Evolutionary conservation across 2,888 invertebrate genomes (phyloP).

Genomic region (Polydrusus tereticollis): DNA sequence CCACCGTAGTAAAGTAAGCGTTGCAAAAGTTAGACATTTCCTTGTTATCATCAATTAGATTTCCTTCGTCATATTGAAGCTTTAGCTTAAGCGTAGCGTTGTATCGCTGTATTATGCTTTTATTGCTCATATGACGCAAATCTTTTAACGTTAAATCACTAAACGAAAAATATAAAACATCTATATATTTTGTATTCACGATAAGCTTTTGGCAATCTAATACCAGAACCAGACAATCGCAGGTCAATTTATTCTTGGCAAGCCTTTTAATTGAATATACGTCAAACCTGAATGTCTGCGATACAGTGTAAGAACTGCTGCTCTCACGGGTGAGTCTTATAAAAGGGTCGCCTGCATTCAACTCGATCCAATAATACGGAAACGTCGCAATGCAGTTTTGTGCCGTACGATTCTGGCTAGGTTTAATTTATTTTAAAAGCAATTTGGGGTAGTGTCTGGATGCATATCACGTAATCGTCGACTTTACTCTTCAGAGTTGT

Average conservation of each 20-base stretch:
- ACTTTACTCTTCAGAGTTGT: not conserved
- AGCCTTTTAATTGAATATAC: conserved; percentile 56
- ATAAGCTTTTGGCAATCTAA: conserved; percentile 37
- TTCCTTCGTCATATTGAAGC: too few species aligned
- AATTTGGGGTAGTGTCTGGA: conserved; percentile 12
- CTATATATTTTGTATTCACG: not conserved
- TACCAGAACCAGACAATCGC: conserved; percentile 35
- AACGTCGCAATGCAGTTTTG: conserved; percentile 35
- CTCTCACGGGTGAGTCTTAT: conserved; percentile 16
- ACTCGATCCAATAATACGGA: conserved; percentile 40
- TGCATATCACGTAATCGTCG: not conserved
- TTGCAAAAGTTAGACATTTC: too few species aligned
- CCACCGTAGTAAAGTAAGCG: too few species aligned
- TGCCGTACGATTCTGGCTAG: not conserved
- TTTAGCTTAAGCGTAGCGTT: too few species aligned
- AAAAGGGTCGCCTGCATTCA: conserved; percentile 38
- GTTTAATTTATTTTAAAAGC: conserved; percentile 10
- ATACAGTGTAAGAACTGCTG: conserved; percentile 34
- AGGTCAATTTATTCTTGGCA: conserved; percentile 50
- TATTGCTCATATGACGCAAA: too few species aligned
- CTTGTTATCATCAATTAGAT: too few species aligned
- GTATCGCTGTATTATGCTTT: too few species aligned
- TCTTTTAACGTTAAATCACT: not conserved
- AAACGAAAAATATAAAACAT: conserved; percentile 11
- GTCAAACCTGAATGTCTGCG: conserved; percentile 50